A percentile compares a stretch with the other conserved stretches of the same genome.
Evolutionary conservation across 2,113 vertebrate species (phyloP).

Genomic region (Proteles cristata): DNA sequence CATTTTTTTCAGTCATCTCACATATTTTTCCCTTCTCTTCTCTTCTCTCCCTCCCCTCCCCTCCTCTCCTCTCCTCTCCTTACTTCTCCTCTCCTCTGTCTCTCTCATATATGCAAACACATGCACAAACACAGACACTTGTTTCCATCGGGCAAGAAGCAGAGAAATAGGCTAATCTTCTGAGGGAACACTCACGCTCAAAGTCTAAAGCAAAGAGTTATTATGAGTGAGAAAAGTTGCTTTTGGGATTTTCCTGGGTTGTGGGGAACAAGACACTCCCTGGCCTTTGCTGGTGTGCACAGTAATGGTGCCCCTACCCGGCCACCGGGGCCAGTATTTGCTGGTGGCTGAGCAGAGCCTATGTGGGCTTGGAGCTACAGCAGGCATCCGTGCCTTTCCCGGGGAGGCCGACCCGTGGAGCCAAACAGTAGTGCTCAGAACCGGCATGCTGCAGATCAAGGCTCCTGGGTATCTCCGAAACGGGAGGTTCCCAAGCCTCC

Average conservation of each 20-base stretch:
- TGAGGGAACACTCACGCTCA: neutral
- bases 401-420: accelerated
- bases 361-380: too few relatives aligned
- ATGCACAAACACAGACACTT: neutral
- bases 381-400: accelerated
- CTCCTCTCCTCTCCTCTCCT: too few relatives aligned
- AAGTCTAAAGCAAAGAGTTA: constrained; percentile 1
- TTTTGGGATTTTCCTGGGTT: neutral
- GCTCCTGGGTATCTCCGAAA: neutral
- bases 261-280: neutral
- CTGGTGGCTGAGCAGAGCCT: neutral
- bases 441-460: accelerated
- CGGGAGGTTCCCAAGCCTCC: neutral
- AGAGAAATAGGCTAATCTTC: neutral
- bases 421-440: neutral
- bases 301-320: accelerated
- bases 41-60: too few relatives aligned
- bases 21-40: neutral
- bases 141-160: neutral
- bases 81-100: too few relatives aligned
- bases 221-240: neutral
- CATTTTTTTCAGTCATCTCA: neutral
- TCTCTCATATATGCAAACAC: neutral
- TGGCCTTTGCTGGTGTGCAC: neutral
- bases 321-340: neutral